These are phyloP conservation scores for Scopus umbretta DNA, from an alignment of 2,113 vertebrate species.

Conservation along the genomic window DNA sequence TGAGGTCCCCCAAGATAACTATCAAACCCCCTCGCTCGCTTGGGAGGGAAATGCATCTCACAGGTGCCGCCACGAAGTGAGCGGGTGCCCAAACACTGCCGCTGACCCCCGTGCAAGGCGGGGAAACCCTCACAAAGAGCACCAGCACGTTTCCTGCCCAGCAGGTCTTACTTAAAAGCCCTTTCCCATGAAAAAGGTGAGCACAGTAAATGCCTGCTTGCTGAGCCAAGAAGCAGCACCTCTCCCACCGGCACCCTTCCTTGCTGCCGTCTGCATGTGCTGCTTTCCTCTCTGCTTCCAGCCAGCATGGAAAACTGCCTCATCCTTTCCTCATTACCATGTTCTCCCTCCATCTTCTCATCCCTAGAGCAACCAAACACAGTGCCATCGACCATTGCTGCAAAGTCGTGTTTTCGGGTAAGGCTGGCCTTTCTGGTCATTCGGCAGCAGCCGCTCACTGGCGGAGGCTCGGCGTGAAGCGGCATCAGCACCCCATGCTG, in stretches of 20 bases:
- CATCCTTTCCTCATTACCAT: not conserved
- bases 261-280: fast-evolving
- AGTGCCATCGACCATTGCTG: not conserved
- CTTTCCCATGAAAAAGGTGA: not conserved
- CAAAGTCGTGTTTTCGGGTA: fast-evolving
- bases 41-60: not conserved
- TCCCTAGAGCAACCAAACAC: fast-evolving
- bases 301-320: not conserved
- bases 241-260: not conserved
- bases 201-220: not conserved
- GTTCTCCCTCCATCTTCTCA: fast-evolving
- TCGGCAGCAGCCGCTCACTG: fast-evolving
- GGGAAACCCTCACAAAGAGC: not conserved
- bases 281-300: not conserved
- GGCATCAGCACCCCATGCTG: fast-evolving
- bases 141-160: not conserved
- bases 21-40: fast-evolving
- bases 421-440: not conserved
- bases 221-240: not conserved
- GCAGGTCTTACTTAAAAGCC: not conserved
- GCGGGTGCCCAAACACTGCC: not conserved
- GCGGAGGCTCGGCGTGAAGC: fast-evolving
- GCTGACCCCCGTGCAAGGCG: not conserved
- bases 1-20: not conserved
- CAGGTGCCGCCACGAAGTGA: not conserved